Evolutionary conservation across 2,797 vertebrate genomes (phyloP).

Genomic region (Peromyscus aztecus): DNA sequence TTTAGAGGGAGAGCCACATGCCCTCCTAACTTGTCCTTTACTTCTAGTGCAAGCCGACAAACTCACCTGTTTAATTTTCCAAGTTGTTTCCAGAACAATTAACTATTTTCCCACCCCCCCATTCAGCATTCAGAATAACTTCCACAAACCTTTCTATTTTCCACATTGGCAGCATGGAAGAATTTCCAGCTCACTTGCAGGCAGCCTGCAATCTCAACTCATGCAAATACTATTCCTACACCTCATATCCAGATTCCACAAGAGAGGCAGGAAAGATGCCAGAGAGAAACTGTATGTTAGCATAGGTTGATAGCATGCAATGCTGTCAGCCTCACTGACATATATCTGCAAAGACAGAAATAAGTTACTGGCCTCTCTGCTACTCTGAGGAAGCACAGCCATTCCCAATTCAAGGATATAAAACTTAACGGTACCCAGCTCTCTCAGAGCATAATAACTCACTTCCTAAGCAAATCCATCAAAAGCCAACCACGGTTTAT

Average conservation of each 20-base stretch:
- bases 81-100: slow-evolving; percentile 13
- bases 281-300: background rate
- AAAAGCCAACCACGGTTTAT: slow-evolving; percentile 38
- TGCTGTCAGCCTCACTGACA: background rate
- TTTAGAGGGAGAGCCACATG: background rate
- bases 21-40: background rate
- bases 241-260: background rate
- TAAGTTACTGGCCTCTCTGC: slow-evolving; percentile 51
- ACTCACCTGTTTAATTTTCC: background rate
- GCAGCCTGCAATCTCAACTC: background rate
- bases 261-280: background rate
- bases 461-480: slow-evolving; percentile 62
- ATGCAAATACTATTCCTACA: background rate
- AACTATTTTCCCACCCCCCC: background rate
- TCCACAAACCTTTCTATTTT: background rate
- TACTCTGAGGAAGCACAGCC: slow-evolving; percentile 29
- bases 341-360: slow-evolving; percentile 60
- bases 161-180: background rate
- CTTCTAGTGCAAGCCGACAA: slow-evolving; percentile 18
- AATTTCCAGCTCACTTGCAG: background rate
- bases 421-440: slow-evolving; percentile 64
- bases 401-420: slow-evolving; percentile 28
- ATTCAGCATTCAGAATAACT: background rate
- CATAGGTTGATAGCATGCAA: background rate
- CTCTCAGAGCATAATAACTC: slow-evolving; percentile 48